Conservation (phyloP, 1,140 invertebrate species). For the Bombus sibiricus region DNA sequence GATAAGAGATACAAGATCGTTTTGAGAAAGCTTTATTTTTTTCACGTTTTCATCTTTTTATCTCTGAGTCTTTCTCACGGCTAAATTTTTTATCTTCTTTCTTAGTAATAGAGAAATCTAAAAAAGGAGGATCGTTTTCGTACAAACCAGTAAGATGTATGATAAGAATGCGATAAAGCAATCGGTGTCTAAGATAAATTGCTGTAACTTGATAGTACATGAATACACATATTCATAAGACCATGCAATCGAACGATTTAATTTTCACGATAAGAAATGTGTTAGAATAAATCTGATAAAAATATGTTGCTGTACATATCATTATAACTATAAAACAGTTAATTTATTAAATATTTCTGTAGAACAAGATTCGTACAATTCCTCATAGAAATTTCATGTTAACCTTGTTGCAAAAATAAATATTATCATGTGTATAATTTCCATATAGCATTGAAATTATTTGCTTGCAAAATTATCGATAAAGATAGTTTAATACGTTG, state of each 20-base stretch:
- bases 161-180: slow-evolving; percentile 22
- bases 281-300: neutral
- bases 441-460: neutral
- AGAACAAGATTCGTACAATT: no score
- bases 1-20: neutral
- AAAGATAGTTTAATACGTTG: no score
- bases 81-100: slow-evolving; percentile 14
- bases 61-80: neutral
- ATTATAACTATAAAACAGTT: neutral
- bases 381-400: neutral
- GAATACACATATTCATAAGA: neutral
- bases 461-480: neutral
- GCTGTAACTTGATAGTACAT: neutral
- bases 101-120: neutral
- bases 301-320: neutral
- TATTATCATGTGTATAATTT: neutral
- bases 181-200: slow-evolving; percentile 20
- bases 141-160: slow-evolving; percentile 14
- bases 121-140: neutral
- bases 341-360: neutral
- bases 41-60: slow-evolving; percentile 10
- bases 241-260: neutral
- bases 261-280: neutral
- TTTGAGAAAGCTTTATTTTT: neutral
- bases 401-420: neutral